A percentile compares a stretch with the other conserved stretches of the same genome.
Conservation (phyloP, 2,888 invertebrate genomes). For the Venustoraphidia nigricollis region DNA sequence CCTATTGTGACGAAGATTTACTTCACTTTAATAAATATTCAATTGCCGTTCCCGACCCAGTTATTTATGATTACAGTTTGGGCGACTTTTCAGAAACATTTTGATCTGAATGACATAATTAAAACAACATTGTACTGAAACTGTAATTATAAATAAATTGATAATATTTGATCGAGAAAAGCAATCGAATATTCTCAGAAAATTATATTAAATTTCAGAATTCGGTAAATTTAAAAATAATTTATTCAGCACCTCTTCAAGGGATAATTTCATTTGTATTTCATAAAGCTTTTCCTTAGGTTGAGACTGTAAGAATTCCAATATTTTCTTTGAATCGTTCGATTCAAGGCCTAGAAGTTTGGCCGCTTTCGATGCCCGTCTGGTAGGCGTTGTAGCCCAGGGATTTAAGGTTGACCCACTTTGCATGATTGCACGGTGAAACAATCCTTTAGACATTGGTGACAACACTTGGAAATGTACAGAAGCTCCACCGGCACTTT, state of each 20-base stretch:
- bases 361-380: background rate
- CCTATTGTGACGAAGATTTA: too few species aligned
- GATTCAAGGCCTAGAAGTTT: background rate
- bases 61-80: too few species aligned
- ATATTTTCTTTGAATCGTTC: background rate
- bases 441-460: background rate
- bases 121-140: too few species aligned
- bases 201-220: too few species aligned
- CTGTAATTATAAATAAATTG: too few species aligned
- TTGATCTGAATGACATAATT: too few species aligned
- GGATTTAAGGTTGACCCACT: background rate
- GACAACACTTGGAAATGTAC: background rate
- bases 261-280: background rate
- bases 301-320: background rate
- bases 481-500: background rate
- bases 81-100: too few species aligned
- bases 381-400: background rate
- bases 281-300: background rate
- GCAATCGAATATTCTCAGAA: too few species aligned
- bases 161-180: too few species aligned
- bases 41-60: too few species aligned
- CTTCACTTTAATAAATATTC: too few species aligned
- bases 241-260: background rate
- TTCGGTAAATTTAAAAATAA: too few species aligned
- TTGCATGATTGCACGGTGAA: background rate